Evolutionary conservation across 2,888 invertebrate genomes (phyloP), one percentile per base, ranked within the genome.

Genomic region (Anthoptus insignis): DNA sequence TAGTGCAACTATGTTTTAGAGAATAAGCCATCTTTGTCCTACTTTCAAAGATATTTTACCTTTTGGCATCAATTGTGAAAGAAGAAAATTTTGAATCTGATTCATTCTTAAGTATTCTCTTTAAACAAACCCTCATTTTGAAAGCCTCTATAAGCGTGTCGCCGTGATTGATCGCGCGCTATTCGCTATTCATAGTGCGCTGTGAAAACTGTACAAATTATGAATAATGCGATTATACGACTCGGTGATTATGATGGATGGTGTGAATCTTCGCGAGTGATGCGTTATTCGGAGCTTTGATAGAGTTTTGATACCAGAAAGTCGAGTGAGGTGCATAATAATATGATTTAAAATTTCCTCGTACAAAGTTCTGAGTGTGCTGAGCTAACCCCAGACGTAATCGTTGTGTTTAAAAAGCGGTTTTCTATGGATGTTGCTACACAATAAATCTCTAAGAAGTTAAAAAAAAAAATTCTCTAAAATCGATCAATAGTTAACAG

Each of bases 171-270:
- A 85, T 86, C 77, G 79, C 68, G 57, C 70, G 72, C 71, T 74
- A 67, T 67, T 70, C 70, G 78, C 78, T 81, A 81, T 84, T 83
- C 81, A 76, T 76, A 73, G 75, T 64, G 65, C 58, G 32, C 70
- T 59, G 65, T 68, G 68, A 59, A 67, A 66, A 64, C 63, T 70
- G 77, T 76, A 83, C 82, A 84, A 82, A 88, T 86, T 84, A 84
- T 86, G 84, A 86, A 86, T 86, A 83, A 86, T 84, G 81, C 74
- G 78, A 81, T 79, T 80, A 79, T 73, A 73, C 73, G 73, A 70
- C 71, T 69, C 72, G 71, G 64, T 73, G 71, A 71, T 64, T 76
- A 76, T 84, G 87, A 86, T 85, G 72, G 86, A 86, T 86, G 80
- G 80, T 80, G 81, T 80, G 61, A 59, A 52, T 52, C 52, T 53